Evolutionary conservation across 2,797 vertebrate genomes (phyloP).

Genomic region (Pangasius larnaudii): DNA sequence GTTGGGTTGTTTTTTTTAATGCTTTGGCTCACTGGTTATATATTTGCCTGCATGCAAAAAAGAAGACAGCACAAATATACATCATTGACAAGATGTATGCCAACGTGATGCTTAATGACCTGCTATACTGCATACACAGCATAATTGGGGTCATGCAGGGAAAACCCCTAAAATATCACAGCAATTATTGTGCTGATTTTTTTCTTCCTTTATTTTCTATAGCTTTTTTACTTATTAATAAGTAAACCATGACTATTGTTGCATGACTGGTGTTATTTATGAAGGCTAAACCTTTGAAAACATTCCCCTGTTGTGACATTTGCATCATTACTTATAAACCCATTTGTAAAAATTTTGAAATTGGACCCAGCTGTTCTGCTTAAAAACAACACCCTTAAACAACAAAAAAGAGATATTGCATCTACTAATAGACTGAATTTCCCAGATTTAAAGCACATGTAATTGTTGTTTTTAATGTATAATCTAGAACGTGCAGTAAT

Average conservation of each 20-base stretch:
- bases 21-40: slow-evolving; percentile 4
- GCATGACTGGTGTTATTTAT: not conserved
- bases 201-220: not conserved
- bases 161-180: not conserved
- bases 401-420: not conserved
- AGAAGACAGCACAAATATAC: slow-evolving; percentile 1
- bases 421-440: not conserved
- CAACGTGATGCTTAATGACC: not conserved
- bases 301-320: not conserved
- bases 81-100: not conserved
- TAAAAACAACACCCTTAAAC: not conserved
- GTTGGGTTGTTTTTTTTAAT: slow-evolving; percentile 5
- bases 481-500: not conserved
- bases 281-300: not conserved
- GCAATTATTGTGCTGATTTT: not conserved
- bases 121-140: not conserved
- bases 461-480: not conserved
- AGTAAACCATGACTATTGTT: not conserved
- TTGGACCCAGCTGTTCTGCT: not conserved
- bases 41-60: slow-evolving; percentile 17
- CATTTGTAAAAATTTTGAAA: not conserved
- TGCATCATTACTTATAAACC: not conserved
- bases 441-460: not conserved
- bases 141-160: not conserved
- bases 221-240: not conserved